phyloP scores from a whole-genome alignment of 2,888 invertebrate species.

The Drosophila paracracens region DNA sequence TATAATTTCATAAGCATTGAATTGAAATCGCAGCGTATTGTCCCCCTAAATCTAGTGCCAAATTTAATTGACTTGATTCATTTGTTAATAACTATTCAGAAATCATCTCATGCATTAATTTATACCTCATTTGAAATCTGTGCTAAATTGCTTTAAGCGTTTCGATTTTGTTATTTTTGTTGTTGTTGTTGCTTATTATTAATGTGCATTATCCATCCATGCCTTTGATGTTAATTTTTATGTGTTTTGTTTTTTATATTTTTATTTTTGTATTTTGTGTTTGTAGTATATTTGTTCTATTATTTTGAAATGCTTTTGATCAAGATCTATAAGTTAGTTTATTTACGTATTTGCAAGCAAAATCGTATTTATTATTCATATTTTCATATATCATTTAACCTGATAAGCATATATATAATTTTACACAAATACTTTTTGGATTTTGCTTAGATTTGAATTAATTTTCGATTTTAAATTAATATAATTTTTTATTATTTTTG shows the following conservation, averaged over 20 bases:
- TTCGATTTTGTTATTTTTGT: background rate
- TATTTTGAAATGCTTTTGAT: background rate
- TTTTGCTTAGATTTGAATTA: conserved; percentile 22
- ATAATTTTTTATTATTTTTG: conserved; percentile 46
- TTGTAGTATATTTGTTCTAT: background rate
- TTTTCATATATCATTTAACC: background rate
- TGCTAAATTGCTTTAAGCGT: background rate
- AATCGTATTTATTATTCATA: background rate
- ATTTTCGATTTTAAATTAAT: conserved; percentile 34
- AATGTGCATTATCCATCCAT: background rate
- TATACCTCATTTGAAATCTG: background rate
- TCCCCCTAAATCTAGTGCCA: no score
- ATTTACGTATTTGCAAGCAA: background rate
- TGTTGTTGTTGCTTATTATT: background rate
- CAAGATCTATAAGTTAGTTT: background rate
- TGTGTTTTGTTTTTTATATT: conserved; percentile 5
- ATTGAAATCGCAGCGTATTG: background rate
- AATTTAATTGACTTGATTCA: background rate
- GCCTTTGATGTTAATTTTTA: background rate
- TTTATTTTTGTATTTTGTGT: background rate
- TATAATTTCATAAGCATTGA: background rate
- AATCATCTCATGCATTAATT: background rate
- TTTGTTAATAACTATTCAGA: background rate
- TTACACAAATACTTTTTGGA: background rate
- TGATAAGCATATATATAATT: background rate